phyloP scores from a whole-genome alignment of 1,140 invertebrate species.

The Drosophila tropicalis region DNA sequence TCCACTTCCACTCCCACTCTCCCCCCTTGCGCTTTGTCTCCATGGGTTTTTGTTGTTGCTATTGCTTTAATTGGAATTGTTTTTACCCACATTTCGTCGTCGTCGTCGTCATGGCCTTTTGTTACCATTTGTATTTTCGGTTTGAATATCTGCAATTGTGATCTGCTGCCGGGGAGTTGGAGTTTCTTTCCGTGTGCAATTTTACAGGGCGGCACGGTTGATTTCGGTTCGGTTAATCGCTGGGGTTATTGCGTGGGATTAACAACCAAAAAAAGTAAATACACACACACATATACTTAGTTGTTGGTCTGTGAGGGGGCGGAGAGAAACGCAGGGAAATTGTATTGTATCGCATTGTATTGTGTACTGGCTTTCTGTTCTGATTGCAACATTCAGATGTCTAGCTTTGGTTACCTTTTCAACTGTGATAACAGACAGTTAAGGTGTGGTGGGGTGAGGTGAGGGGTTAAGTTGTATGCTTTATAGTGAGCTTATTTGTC shows the following conservation, averaged over 20 bases:
- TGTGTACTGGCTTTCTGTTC: conserved; percentile 59
- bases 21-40: neutral
- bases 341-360: conserved; percentile 30
- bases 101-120: conserved; percentile 38
- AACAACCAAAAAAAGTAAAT: conserved; percentile 23
- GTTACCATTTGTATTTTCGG: conserved; percentile 41
- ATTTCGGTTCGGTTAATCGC: conserved; percentile 55
- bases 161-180: conserved; percentile 41
- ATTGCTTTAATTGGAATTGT: conserved; percentile 71
- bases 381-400: conserved; percentile 71
- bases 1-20: neutral
- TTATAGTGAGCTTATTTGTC: neutral
- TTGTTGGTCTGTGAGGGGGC: neutral
- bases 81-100: conserved; percentile 62
- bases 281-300: neutral
- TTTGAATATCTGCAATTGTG: conserved; percentile 63
- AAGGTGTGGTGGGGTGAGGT: neutral
- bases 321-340: neutral
- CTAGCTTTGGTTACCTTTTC: conserved; percentile 38
- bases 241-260: conserved; percentile 64
- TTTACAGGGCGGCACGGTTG: conserved; percentile 50
- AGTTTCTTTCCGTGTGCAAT: conserved; percentile 57
- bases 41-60: conserved; percentile 25
- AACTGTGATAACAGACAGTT: neutral
- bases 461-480: neutral